Base-by-base conservation (phyloP, 2,113 vertebrate genomes). In the Erpornis zantholeuca region DNA sequence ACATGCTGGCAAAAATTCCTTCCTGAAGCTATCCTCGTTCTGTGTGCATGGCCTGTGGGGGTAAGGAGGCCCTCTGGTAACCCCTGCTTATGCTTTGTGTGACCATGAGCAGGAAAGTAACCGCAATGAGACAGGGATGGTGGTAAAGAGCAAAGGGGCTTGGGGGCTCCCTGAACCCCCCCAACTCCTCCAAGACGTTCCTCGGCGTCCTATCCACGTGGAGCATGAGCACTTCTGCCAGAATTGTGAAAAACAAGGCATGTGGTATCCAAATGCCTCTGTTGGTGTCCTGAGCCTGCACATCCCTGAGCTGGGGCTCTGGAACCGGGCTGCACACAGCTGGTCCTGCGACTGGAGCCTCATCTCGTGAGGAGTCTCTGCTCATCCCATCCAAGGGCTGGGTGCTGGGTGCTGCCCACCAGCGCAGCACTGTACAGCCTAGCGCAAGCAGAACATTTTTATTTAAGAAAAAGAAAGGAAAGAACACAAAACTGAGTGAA, bases 281-380 rank as follows among this genome's bases (percentile, higher is more conserved):
- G 8, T 18, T 44, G 49, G 50, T 83, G 12, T 49, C 28, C 12
- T 7, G n/a, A 57, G 64, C 19, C 44, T 38, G 29, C 27, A 2
- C 1, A 9, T 36, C 40, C 38, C 59, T 53, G 42, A 29, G n/a
- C 33, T 31, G 81, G 27, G 44, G 10, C 47, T 64, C 77, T 68
- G 54, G 21, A 44, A 10, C 2, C 0, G 5, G 12, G 18, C 19
- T 44, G 78, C 33, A 17, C 20, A 8, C 0, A 7, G 42, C 28
- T 54, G 49, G 9, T 23, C 66, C 42, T 36, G 60, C 31, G 44
- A 16, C 29, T 11, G 3, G 24, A 36, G 44, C 53, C 50, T 52
- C 2, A 0, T 36, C n/a, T 11, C 0, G 0, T 7, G 5, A n/a
- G 33, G 35, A 47, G 21, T 10, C 33, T 11, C 17, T 38, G 42